Evolutionary conservation across 2,888 invertebrate species (phyloP), one percentile per base, ranked within the genome.

Genomic region (Eupithecia abbreviata): DNA sequence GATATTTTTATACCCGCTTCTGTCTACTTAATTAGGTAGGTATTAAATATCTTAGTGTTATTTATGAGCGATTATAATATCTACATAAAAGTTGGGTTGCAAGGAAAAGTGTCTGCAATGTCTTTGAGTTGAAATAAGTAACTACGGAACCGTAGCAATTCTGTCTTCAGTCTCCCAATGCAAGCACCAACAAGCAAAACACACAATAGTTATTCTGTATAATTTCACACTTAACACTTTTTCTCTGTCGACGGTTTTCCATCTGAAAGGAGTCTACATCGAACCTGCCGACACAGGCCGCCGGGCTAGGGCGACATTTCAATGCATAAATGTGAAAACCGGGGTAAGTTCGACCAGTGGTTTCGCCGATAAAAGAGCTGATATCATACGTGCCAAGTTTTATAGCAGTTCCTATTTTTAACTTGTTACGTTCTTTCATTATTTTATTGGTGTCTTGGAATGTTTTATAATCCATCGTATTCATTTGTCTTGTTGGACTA

Each of bases 1-100:
- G 88, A 85, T 91, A 91, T 91, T 91, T 90, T 92, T 91, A 88
- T 91, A 91, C 91, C 90, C 85, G 90, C 90, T 90, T 90, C 86
- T 72, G 67, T 74, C 69, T 71, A 74, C 73, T 74, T 42, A 62
- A 70, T 43, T 75, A 75, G 73, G 71, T 73, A 78, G 68, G 68
- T 78, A 75, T 73, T 71, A 65, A 67, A 67, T 68, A 71, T 18
- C 7, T 47, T 74, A 74, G 71, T 72, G 15, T 58, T 65, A 12
- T 51, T 47, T 51, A 42, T 73, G 73, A 69, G 72, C 51, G 75
- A 70, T 76, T 15, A 45, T 49, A 43, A 74, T 71, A 43, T 72
- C 42, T 73, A 68, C 18, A 45, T 51, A 12, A 55, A 71, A 62
- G n/a, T 42, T 68, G 30, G 55, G 43, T 45, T 73, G 66, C 7